Evolutionary conservation across 2,888 invertebrate genomes (phyloP).

Genomic region (Drosophila pseudotakahashii): DNA sequence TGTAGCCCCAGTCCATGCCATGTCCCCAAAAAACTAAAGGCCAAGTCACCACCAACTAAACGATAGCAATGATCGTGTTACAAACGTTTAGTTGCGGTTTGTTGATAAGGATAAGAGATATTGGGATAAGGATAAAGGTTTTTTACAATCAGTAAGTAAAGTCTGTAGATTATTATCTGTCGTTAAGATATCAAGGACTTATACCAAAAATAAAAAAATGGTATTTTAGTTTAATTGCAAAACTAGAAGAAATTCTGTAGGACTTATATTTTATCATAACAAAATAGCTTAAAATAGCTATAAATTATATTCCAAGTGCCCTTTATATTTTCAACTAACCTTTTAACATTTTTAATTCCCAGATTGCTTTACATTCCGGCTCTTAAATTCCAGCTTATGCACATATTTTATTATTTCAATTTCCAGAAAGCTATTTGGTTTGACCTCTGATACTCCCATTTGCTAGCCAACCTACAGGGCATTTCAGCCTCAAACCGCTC

Average conservation of each 20-base stretch:
- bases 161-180: neutral
- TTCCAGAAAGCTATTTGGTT: neutral
- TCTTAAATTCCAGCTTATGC: neutral
- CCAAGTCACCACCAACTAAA: conserved; percentile 7
- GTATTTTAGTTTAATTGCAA: neutral
- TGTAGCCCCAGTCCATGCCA: neutral
- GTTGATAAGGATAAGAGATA: conserved; percentile 17
- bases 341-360: too few species aligned
- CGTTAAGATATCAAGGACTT: neutral
- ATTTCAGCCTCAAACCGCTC: conserved; percentile 11
- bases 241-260: too few species aligned
- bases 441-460: neutral
- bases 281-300: too few species aligned
- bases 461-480: neutral
- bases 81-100: conserved; percentile 35
- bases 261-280: too few species aligned
- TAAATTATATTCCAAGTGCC: neutral
- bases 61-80: conserved; percentile 56
- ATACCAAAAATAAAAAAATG: neutral
- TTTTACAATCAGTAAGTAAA: neutral
- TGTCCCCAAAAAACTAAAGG: conserved; percentile 19
- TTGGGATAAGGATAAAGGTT: conserved; percentile 2
- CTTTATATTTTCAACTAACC: too few species aligned
- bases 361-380: too few species aligned
- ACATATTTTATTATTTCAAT: neutral